Evolutionary conservation across 2,113 vertebrate genomes (phyloP).

Genomic region (Vidua macroura): DNA sequence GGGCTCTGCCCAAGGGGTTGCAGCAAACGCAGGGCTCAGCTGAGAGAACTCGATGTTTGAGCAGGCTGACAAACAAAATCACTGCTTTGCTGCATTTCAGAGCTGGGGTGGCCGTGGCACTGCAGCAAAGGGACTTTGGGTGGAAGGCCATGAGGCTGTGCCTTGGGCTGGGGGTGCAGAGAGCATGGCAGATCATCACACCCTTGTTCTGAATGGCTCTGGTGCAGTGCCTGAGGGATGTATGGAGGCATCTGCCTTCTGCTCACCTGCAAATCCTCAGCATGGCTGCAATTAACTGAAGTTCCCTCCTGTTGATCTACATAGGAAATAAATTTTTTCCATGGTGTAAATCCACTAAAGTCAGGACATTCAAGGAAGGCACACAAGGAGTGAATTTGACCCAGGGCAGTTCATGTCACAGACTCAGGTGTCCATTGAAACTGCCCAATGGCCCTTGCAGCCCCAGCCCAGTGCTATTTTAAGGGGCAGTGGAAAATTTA

Average conservation of each 20-base stretch:
- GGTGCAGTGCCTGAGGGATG: background rate
- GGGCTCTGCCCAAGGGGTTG: background rate
- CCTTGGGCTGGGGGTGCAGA: background rate
- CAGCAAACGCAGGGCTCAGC: background rate
- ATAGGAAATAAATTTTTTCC: background rate
- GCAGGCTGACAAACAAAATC: background rate
- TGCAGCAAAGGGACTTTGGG: background rate
- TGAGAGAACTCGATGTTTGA: accelerated
- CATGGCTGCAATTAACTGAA: background rate
- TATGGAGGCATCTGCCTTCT: background rate
- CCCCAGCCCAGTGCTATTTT: background rate
- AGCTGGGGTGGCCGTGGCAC: background rate
- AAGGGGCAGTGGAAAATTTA: background rate
- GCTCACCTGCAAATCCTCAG: background rate
- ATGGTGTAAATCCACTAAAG: background rate
- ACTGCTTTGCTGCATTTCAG: background rate
- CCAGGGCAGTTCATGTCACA: background rate
- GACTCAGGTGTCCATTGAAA: background rate
- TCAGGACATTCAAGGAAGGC: background rate
- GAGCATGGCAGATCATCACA: background rate
- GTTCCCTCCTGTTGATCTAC: background rate
- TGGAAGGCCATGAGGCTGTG: background rate
- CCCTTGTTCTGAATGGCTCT: background rate
- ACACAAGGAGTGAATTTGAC: background rate
- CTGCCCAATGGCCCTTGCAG: background rate